These are phyloP conservation scores for Acronicta alni DNA, from an alignment of 2,888 invertebrate genomes.

Conservation along the genomic window DNA sequence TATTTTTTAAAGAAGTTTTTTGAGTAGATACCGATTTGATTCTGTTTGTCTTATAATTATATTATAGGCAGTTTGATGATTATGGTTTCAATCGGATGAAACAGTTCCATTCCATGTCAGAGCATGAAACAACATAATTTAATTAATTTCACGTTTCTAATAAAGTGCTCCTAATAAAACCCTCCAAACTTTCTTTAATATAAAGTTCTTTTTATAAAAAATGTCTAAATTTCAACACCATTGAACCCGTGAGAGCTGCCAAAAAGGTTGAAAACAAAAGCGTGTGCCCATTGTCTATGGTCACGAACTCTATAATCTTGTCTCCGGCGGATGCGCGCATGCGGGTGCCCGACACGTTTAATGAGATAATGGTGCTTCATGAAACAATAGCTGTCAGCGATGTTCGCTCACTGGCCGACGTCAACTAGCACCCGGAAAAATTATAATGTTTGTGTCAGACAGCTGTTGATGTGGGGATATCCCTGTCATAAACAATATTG, in stretches of 20 bases:
- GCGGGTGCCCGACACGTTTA: conserved; percentile 77
- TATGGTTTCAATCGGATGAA: no score
- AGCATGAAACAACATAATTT: background rate
- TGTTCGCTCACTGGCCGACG: conserved; percentile 56
- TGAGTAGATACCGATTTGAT: no score
- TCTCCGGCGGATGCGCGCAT: conserved; percentile 80
- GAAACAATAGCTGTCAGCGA: conserved; percentile 76
- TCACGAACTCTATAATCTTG: conserved; percentile 76
- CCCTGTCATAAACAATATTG: conserved; percentile 8
- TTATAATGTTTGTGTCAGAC: conserved; percentile 41
- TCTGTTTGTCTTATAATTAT: no score
- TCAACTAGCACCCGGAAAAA: conserved; percentile 54
- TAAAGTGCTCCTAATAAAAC: background rate
- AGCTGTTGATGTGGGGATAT: conserved; percentile 33
- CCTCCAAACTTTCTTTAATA: no score
- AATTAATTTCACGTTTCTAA: background rate
- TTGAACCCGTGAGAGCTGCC: conserved; percentile 53
- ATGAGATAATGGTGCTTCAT: conserved; percentile 82
- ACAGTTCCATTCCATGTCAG: no score
- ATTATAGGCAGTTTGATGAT: no score
- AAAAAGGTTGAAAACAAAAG: conserved; percentile 74
- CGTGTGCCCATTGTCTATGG: conserved; percentile 78
- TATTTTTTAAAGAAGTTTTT: conserved; percentile 20
- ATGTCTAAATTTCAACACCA: conserved; percentile 22
- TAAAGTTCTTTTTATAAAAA: conserved; percentile 7